Percentiles rank a stretch among this genome's conserved stretches.
Conservation (phyloP, 2,113 vertebrate species). For the Platanista minor region DNA sequence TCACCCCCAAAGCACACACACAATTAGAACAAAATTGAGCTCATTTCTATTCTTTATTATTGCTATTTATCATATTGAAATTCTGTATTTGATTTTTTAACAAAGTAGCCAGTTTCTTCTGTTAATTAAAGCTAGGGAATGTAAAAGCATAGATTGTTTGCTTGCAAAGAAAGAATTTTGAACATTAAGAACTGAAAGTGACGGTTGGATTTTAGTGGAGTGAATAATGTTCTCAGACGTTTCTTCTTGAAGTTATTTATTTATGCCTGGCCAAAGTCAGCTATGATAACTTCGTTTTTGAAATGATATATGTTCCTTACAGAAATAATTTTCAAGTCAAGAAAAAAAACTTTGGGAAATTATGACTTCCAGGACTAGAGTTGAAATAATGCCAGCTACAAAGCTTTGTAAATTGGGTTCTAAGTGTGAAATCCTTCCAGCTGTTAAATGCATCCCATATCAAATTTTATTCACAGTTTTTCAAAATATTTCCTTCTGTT, state of each 20-base stretch:
- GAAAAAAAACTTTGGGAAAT: slow-evolving; percentile 77
- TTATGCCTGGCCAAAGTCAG: slow-evolving; percentile 72
- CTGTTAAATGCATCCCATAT: slow-evolving; percentile 85
- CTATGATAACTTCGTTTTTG: slow-evolving; percentile 64
- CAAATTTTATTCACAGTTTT: slow-evolving; percentile 82
- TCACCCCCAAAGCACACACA: neutral
- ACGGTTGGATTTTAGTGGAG: slow-evolving; percentile 24
- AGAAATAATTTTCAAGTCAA: slow-evolving; percentile 79
- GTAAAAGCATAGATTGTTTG: slow-evolving; percentile 49
- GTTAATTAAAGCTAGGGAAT: neutral
- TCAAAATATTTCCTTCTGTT: slow-evolving; percentile 71
- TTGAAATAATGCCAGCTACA: slow-evolving; percentile 80
- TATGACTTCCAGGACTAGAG: slow-evolving; percentile 79
- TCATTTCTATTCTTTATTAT: neutral
- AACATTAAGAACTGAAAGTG: slow-evolving; percentile 57
- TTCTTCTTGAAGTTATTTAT: slow-evolving; percentile 66
- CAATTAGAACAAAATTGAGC: neutral
- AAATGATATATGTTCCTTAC: slow-evolving; percentile 72
- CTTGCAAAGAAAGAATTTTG: slow-evolving; percentile 47
- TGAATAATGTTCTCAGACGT: slow-evolving; percentile 41
- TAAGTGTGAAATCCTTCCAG: slow-evolving; percentile 88
- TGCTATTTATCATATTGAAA: neutral
- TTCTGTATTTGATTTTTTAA: neutral
- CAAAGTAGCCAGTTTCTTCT: neutral
- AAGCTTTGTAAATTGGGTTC: slow-evolving; percentile 81